phyloP scores from a whole-genome alignment of 2,797 vertebrate genomes.

The Remorina albescens region DNA sequence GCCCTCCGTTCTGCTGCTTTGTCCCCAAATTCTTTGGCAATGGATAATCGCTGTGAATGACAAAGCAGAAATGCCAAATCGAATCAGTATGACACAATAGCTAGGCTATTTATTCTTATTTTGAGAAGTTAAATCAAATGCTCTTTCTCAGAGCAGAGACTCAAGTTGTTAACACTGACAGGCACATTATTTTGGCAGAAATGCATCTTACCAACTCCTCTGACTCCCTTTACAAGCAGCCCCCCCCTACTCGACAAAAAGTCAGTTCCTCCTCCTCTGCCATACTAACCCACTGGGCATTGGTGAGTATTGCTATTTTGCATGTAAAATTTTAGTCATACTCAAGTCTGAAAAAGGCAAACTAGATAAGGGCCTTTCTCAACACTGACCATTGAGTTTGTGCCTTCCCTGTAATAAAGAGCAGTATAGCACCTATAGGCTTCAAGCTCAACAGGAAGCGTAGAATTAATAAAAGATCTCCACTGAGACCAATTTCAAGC shows the following conservation, averaged over 20 bases:
- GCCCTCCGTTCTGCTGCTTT: slow-evolving; percentile 95
- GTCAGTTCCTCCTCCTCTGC: not conserved
- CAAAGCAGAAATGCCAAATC: slow-evolving; percentile 6
- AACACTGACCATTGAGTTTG: not conserved
- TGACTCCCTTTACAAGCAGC: slow-evolving; percentile 27
- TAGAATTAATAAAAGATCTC: too few relatives aligned
- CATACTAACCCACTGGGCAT: not conserved
- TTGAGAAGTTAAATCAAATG: not conserved
- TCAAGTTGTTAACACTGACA: slow-evolving; percentile 4
- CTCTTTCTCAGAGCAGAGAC: not conserved
- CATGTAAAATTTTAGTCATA: slow-evolving; percentile 15
- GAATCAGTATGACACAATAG: not conserved
- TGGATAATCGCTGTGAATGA: slow-evolving; percentile 90
- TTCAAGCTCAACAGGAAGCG: not conserved
- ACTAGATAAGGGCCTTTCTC: not conserved
- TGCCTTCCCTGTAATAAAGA: not conserved
- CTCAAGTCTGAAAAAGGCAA: slow-evolving; percentile 13
- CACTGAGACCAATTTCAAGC: too few relatives aligned
- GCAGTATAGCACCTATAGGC: not conserved
- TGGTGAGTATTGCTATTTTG: slow-evolving; percentile 20
- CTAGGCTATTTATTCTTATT: not conserved
- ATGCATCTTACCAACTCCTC: slow-evolving; percentile 41
- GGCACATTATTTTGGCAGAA: slow-evolving; percentile 3
- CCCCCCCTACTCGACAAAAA: slow-evolving; percentile 22
- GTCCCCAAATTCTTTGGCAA: slow-evolving; percentile 98